phyloP scores from a whole-genome alignment of 2,888 invertebrate species.

The Mycalesis mineus region DNA sequence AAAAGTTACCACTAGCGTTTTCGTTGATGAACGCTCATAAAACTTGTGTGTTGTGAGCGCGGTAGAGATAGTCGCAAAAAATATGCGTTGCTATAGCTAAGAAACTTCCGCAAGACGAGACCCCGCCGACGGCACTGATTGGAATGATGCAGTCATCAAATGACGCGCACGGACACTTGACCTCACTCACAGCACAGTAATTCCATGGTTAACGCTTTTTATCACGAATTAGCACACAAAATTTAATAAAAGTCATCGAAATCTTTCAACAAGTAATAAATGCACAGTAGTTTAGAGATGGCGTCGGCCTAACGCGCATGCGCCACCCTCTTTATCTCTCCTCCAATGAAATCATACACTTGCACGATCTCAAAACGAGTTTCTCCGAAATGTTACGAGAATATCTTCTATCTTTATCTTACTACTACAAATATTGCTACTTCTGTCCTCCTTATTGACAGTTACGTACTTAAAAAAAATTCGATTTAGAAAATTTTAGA shows the following conservation, averaged over 20 bases:
- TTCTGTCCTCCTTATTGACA: slow-evolving; percentile 34
- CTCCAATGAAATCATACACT: slow-evolving; percentile 52
- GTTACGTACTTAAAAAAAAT: slow-evolving; percentile 19
- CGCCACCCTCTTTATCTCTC: slow-evolving; percentile 68
- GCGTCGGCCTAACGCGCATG: slow-evolving; percentile 79
- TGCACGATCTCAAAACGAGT: slow-evolving; percentile 40
- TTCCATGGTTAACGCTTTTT: slow-evolving; percentile 62
- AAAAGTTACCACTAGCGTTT: slow-evolving; percentile 60
- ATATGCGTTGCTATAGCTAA: slow-evolving; percentile 72
- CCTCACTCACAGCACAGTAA: slow-evolving; percentile 50
- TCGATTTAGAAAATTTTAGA: neutral
- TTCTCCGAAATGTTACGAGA: slow-evolving; percentile 45
- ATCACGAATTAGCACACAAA: slow-evolving; percentile 55
- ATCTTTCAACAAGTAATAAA: slow-evolving; percentile 49
- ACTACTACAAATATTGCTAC: slow-evolving; percentile 6
- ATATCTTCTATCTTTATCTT: slow-evolving; percentile 31
- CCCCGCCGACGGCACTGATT: slow-evolving; percentile 50
- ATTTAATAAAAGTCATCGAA: slow-evolving; percentile 55
- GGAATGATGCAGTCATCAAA: slow-evolving; percentile 45
- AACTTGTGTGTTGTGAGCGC: slow-evolving; percentile 52
- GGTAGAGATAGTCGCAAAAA: slow-evolving; percentile 68
- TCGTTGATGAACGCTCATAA: slow-evolving; percentile 57
- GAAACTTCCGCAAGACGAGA: slow-evolving; percentile 72
- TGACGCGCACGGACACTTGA: slow-evolving; percentile 48
- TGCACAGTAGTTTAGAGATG: slow-evolving; percentile 75